These are phyloP conservation scores for Dimorphilus gyrociliatus DNA, from an alignment of 2,888 invertebrate species.

Conservation along the genomic window DNA sequence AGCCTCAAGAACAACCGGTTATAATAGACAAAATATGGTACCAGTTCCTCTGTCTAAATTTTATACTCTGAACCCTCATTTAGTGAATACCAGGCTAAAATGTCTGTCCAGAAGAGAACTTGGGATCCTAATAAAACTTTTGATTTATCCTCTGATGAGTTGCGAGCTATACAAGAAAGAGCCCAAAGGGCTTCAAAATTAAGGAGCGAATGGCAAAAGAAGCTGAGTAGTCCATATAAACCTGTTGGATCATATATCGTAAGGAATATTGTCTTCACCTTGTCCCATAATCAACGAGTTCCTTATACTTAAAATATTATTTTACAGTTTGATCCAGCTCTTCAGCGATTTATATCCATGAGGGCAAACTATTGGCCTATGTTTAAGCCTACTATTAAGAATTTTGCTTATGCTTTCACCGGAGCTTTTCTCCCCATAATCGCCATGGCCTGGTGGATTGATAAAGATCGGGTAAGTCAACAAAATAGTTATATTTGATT, in stretches of 20 bases:
- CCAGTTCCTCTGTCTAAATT: too few species aligned
- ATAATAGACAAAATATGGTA: too few species aligned
- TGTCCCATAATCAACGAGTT: too few species aligned
- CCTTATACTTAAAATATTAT: too few species aligned
- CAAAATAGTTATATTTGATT: not conserved
- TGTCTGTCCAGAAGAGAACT: too few species aligned
- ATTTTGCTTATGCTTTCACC: slow-evolving; percentile 42
- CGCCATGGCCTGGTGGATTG: slow-evolving; percentile 9
- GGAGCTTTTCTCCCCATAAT: slow-evolving; percentile 13
- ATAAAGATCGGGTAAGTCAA: slow-evolving; percentile 9
- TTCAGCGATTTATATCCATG: slow-evolving; percentile 58
- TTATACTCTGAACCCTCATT: too few species aligned
- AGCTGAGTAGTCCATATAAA: slow-evolving; percentile 52
- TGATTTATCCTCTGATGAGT: slow-evolving; percentile 18
- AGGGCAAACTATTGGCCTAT: slow-evolving; percentile 48
- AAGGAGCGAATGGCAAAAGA: slow-evolving; percentile 55
- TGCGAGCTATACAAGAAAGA: slow-evolving; percentile 46
- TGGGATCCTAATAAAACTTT: slow-evolving; percentile 23
- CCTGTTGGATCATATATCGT: slow-evolving; percentile 50
- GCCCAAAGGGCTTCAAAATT: slow-evolving; percentile 46
- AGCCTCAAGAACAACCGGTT: too few species aligned
- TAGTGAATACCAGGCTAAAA: too few species aligned
- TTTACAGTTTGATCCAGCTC: slow-evolving; percentile 58
- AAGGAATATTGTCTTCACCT: slow-evolving; percentile 5
- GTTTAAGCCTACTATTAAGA: slow-evolving; percentile 50